Conservation (phyloP, 2,888 invertebrate genomes). For the Cistogaster globosa region DNA sequence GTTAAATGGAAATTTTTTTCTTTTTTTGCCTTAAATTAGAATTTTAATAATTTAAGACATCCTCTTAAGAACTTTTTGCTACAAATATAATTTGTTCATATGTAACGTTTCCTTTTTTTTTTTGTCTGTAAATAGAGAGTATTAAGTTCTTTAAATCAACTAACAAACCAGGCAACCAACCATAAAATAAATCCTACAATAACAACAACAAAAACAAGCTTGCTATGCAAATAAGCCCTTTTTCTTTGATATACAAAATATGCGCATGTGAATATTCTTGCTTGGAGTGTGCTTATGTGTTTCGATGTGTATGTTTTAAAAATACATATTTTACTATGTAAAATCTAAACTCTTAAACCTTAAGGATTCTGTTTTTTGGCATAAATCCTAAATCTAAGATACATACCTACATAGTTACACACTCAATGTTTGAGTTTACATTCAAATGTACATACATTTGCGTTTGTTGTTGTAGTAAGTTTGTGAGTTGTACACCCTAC, state of each 20-base stretch:
- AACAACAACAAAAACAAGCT: background rate
- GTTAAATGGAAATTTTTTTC: constrained; percentile 31
- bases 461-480: too few species aligned
- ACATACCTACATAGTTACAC: too few species aligned
- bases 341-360: too few species aligned
- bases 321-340: too few species aligned
- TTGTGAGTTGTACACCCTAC: too few species aligned
- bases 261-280: background rate
- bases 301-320: too few species aligned
- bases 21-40: constrained; percentile 47
- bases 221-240: constrained; percentile 53
- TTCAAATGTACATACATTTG: too few species aligned
- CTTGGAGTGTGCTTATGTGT: background rate
- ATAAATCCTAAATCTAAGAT: too few species aligned
- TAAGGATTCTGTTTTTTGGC: too few species aligned
- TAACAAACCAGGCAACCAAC: constrained; percentile 4
- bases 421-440: too few species aligned
- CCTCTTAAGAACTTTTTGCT: constrained; percentile 52
- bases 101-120: background rate
- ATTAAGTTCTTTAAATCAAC: background rate
- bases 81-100: constrained; percentile 35
- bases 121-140: background rate
- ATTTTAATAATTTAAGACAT: constrained; percentile 64
- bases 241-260: background rate
- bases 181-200: constrained; percentile 18